These are phyloP conservation scores for Neelides sp. DNA, from an alignment of 1,140 invertebrate species.

Conservation along the genomic window DNA sequence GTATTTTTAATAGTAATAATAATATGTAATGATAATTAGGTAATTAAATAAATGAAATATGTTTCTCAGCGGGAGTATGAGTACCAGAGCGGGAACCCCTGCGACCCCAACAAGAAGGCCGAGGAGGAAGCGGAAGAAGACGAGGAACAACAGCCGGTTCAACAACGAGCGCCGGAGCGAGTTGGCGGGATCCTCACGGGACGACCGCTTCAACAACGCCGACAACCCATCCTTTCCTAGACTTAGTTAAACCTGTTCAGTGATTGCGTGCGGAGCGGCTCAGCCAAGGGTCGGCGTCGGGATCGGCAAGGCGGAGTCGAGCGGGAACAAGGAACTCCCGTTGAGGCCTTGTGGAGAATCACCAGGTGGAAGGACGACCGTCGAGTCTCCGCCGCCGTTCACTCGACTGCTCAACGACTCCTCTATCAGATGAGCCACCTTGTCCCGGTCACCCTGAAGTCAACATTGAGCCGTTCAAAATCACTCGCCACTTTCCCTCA, in stretches of 20 bases:
- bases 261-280: too few species aligned
- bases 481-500: too few species aligned
- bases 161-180: slow-evolving; percentile 12
- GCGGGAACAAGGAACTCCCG: background rate
- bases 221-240: slow-evolving; percentile 4
- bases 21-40: too few species aligned
- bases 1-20: too few species aligned
- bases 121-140: slow-evolving; percentile 27
- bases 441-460: slow-evolving; percentile 51
- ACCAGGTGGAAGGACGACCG: background rate
- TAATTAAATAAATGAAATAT: too few species aligned
- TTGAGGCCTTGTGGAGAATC: background rate
- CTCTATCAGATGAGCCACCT: slow-evolving; percentile 56
- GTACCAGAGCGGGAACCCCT: slow-evolving; percentile 30
- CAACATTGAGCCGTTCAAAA: slow-evolving; percentile 10
- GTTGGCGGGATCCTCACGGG: slow-evolving; percentile 16
- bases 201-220: slow-evolving; percentile 9
- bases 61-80: slow-evolving; percentile 30
- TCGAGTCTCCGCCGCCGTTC: slow-evolving; percentile 3
- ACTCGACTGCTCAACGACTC: slow-evolving; percentile 48
- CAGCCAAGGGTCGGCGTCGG: too few species aligned
- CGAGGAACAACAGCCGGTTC: slow-evolving; percentile 9
- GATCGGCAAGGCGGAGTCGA: background rate
- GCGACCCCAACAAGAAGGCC: slow-evolving; percentile 29
- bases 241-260: too few species aligned